Conservation (phyloP, 2,113 vertebrate genomes). For the Phrynocephalus versicolor region DNA sequence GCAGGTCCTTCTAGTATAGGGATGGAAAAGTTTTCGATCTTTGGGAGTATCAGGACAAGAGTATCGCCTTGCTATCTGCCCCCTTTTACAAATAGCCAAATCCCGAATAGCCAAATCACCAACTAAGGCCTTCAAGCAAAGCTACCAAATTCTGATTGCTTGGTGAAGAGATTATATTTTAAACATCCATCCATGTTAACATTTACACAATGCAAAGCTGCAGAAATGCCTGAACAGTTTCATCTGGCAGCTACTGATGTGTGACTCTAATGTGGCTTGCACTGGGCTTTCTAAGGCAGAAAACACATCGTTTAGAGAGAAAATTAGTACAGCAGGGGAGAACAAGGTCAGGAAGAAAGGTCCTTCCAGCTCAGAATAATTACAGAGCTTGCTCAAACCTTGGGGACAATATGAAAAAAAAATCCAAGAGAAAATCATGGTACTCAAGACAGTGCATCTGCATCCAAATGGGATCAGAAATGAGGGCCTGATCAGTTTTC, state of each 20-base stretch:
- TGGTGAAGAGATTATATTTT: not conserved
- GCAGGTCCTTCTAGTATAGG: not conserved
- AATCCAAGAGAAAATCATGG: not conserved
- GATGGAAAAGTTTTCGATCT: not conserved
- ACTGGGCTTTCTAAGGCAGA: conserved; percentile 8
- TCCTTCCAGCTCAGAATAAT: not conserved
- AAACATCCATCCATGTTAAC: conserved; percentile 25
- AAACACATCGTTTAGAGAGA: conserved; percentile 5
- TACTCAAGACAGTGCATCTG: no score
- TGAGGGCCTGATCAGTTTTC: not conserved
- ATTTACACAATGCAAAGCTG: conserved; percentile 30
- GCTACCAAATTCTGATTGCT: not conserved
- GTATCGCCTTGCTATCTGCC: not conserved
- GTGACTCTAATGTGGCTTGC: conserved; percentile 34
- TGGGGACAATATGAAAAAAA: not conserved
- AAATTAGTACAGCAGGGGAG: conserved; percentile 14
- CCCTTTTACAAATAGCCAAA: not conserved
- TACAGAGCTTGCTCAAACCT: not conserved
- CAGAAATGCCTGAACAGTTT: conserved; percentile 31
- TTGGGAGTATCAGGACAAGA: not conserved
- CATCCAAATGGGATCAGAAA: not conserved
- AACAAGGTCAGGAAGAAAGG: not conserved
- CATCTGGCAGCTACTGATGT: conserved; percentile 37
- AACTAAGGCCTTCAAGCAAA: not conserved
- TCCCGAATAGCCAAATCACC: no score